A percentile compares a stretch with the other conserved stretches of the same genome.
Conservation (phyloP, 2,797 vertebrate species). For the Helostoma temminkii region DNA sequence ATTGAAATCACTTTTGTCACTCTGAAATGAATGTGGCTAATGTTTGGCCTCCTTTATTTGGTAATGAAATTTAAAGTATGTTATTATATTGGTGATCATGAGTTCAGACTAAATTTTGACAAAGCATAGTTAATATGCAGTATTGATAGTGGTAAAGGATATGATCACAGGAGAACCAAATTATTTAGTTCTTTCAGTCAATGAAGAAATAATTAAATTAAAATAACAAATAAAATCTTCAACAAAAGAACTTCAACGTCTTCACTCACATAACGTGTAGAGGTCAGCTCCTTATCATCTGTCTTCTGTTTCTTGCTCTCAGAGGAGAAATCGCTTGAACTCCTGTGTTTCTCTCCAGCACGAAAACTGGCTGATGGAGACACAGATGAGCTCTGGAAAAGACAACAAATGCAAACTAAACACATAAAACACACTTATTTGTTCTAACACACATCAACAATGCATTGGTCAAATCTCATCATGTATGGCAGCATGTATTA, state of each 20-base stretch:
- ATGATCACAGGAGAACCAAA: neutral
- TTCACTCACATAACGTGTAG: conserved; percentile 74
- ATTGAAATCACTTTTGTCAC: conserved; percentile 8
- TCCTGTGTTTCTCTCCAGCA: conserved; percentile 92
- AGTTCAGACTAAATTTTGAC: too few species aligned
- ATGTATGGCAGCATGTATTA: too few species aligned
- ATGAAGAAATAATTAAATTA: neutral
- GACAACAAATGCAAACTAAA: neutral
- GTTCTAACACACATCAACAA: neutral
- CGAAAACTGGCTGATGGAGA: conserved; percentile 95
- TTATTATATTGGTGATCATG: too few species aligned
- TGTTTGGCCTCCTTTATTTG: neutral
- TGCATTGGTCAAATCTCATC: too few species aligned
- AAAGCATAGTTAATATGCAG: too few species aligned
- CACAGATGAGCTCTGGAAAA: conserved; percentile 91
- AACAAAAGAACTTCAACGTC: neutral
- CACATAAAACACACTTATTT: neutral
- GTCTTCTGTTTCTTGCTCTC: conserved; percentile 97
- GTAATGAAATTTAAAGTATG: neutral
- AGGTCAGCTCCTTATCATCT: conserved; percentile 91
- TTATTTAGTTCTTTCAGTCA: neutral
- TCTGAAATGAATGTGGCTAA: too few species aligned
- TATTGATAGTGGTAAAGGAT: too few species aligned
- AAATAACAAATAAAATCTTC: neutral
- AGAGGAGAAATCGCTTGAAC: conserved; percentile 91